Conservation (phyloP, 1,140 invertebrate species). For the Helicoverpa armigera region DNA sequence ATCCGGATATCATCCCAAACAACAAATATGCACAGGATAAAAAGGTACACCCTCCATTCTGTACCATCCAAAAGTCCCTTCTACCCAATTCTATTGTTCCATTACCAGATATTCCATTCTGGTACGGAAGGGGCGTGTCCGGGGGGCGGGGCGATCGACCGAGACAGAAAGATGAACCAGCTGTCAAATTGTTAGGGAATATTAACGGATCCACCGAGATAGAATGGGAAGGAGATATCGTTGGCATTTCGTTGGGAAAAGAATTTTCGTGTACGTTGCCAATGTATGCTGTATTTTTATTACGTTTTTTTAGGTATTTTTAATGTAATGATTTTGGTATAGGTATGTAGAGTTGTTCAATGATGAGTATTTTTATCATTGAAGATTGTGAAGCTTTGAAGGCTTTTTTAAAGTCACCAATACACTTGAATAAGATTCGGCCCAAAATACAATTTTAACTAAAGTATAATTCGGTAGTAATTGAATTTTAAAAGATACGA, state of each 20-base stretch:
- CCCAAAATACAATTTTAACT: too few species aligned
- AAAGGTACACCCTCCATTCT: not conserved
- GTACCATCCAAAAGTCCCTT: not conserved
- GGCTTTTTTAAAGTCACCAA: too few species aligned
- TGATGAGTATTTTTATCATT: not conserved
- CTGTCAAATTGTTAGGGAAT: constrained; percentile 27
- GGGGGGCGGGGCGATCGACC: constrained; percentile 23
- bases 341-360: too few species aligned
- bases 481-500: too few species aligned
- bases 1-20: constrained; percentile 9
- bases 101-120: constrained; percentile 4
- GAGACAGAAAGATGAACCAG: constrained; percentile 40
- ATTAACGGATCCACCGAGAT: not conserved
- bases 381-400: too few species aligned
- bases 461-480: too few species aligned
- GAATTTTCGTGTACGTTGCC: constrained; percentile 25
- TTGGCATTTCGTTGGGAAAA: not conserved
- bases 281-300: constrained; percentile 5
- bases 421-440: too few species aligned
- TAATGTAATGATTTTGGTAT: not conserved
- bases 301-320: not conserved
- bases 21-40: not conserved
- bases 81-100: constrained; percentile 35
- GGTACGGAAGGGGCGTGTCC: constrained; percentile 29
- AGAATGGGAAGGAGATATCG: constrained; percentile 21